Evolutionary conservation across 2,888 invertebrate species (phyloP).

Genomic region (Merodon equestris): DNA sequence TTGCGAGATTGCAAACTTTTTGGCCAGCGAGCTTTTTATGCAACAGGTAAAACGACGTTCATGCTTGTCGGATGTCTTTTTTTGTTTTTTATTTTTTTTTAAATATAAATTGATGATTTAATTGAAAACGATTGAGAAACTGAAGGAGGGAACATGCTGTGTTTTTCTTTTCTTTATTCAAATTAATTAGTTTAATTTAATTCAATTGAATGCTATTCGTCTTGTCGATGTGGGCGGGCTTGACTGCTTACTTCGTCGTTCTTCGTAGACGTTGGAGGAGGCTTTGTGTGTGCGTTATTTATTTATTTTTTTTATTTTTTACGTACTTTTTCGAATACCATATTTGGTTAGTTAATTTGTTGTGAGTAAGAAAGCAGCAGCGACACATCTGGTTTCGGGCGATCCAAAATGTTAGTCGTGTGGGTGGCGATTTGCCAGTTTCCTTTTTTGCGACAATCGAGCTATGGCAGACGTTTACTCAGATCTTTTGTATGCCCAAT

Average conservation of each 20-base stretch:
- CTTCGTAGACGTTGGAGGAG: conserved; percentile 21
- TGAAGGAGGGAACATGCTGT: neutral
- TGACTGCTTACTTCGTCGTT: neutral
- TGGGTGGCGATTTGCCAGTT: conserved; percentile 23
- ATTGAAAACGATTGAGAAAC: conserved; percentile 44
- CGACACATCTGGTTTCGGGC: conserved; percentile 23
- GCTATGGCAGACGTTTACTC: too few relatives aligned
- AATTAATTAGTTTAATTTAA: conserved; percentile 66
- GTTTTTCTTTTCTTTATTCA: conserved; percentile 40
- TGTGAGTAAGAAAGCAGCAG: conserved; percentile 18
- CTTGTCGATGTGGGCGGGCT: conserved; percentile 53
- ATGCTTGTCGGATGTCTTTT: too few relatives aligned
- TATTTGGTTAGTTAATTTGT: conserved; percentile 48
- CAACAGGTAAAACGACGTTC: conserved; percentile 83
- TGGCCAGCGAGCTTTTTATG: conserved; percentile 90
- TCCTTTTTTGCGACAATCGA: conserved; percentile 6
- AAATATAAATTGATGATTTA: conserved; percentile 45
- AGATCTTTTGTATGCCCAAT: too few relatives aligned
- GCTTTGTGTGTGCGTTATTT: conserved; percentile 25
- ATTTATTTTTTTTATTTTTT: conserved; percentile 38
- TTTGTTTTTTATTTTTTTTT: neutral
- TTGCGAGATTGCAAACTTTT: conserved; percentile 90
- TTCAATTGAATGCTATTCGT: conserved; percentile 63
- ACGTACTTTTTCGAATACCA: conserved; percentile 34
- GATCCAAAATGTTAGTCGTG: conserved; percentile 10